Evolutionary conservation across 2,113 vertebrate genomes (phyloP).

Genomic region (Harpagus bidentatus): DNA sequence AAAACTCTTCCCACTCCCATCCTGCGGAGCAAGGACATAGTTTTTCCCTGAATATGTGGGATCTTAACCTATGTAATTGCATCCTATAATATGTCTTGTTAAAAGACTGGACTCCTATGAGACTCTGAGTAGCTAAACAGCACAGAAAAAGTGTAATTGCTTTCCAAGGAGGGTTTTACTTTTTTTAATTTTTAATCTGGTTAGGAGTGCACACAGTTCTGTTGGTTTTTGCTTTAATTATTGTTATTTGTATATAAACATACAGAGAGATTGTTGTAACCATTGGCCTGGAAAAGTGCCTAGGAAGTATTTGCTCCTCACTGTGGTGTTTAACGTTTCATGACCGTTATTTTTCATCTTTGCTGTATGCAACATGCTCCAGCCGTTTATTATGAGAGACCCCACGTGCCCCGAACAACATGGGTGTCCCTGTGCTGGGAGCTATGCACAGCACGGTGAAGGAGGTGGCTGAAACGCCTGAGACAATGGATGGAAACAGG

Average conservation of each 20-base stretch:
- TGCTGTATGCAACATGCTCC: not conserved
- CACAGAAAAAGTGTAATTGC: not conserved
- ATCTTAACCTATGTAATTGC: not conserved
- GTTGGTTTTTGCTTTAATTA: constrained; percentile 8
- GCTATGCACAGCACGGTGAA: accelerated
- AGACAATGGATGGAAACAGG: accelerated
- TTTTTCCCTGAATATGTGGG: not conserved
- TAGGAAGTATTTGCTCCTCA: not conserved
- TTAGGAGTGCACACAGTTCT: not conserved
- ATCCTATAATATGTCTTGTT: not conserved
- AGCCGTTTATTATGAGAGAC: accelerated
- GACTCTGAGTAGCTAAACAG: not conserved
- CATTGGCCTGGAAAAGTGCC: constrained; percentile 38
- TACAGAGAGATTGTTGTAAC: not conserved
- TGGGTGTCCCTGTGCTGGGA: not conserved
- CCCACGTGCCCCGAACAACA: accelerated
- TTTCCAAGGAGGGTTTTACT: not conserved
- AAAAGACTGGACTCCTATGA: not conserved
- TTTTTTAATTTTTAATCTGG: not conserved
- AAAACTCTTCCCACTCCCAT: not conserved
- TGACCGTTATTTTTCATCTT: not conserved
- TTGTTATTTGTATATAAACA: constrained; percentile 8
- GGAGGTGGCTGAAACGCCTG: accelerated
- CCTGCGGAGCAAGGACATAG: not conserved
- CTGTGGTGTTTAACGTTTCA: not conserved